phyloP scores from a whole-genome alignment of 2,113 vertebrate genomes.

The Recurvirostra avosetta region DNA sequence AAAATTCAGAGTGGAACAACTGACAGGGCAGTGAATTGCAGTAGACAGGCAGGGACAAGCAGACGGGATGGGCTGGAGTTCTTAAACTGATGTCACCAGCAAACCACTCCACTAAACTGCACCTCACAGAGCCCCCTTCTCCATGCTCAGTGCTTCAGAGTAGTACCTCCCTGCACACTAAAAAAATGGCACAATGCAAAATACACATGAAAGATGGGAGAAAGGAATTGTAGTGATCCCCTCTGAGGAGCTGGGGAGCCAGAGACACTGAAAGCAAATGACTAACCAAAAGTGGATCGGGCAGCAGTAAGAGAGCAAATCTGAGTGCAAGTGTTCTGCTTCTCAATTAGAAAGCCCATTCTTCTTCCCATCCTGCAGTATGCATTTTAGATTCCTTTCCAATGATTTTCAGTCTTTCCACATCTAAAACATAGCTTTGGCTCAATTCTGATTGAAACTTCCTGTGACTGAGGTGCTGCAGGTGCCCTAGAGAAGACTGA shows the following conservation, averaged over 20 bases:
- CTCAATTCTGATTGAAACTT: background rate
- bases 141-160: accelerated
- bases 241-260: background rate
- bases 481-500: background rate
- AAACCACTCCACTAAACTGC: background rate
- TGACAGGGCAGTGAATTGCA: background rate
- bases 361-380: background rate
- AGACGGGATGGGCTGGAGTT: background rate
- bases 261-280: background rate
- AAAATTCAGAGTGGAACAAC: background rate
- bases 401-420: background rate
- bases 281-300: background rate
- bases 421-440: background rate
- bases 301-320: background rate
- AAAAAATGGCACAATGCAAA: background rate
- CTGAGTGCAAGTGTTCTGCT: background rate
- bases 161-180: background rate
- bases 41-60: background rate
- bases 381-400: background rate
- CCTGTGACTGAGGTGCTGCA: background rate
- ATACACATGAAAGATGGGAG: background rate
- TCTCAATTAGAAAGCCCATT: background rate
- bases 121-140: background rate
- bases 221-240: background rate
- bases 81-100: background rate